Evolutionary conservation across 2,888 invertebrate species (phyloP), one percentile per base, ranked within the genome.

Genomic region (Eustalomyia histrio): DNA sequence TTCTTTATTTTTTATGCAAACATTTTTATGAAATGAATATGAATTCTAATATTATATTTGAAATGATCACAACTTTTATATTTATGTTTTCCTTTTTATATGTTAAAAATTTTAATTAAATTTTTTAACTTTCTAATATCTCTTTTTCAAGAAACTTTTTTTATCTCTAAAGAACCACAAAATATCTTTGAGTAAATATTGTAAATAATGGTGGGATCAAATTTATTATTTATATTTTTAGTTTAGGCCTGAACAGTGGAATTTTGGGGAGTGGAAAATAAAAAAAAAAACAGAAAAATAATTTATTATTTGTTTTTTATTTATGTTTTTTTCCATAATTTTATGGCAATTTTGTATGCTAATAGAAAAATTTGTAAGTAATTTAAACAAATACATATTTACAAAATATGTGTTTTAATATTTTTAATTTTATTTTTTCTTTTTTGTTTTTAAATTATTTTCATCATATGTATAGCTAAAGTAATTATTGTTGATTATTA

Each of bases 191-290:
- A 67, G 55, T 76, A 83, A 85, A 84, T 88, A 86, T 87, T 89
- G 89, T 89, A 89, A 89, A 89, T 86, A 87, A 89, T 89, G 89
- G 89, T 89, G 89, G 89, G 89, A 89, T 89, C 85, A 84, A 85
- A 86, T 87, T 84, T 85, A 85, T 85, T 86, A n/a, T 63, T 63
- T 65, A 55, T 68, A 16, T 47, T 69, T 64, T 55, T 55, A 55
- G 10, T 50, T 47, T 64, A 18, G 57, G 55, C 8, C 35, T 55
- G 39, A 72, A 21, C 16, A 24, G 29, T 21, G 14, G 12, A 18
- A 14, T 16, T 24, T 53, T 18, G 2, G 17, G 33, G 21, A 64
- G 55, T 18, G n/a, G 7, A 29, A 29, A 24, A 35, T 8, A 24
- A 24, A n/a, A n/a, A n/a, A n/a, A n/a, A 29, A 29, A 29, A 29